Base-by-base conservation (phyloP, 2,888 invertebrate genomes). In the Drosophila fulvimacula region DNA sequence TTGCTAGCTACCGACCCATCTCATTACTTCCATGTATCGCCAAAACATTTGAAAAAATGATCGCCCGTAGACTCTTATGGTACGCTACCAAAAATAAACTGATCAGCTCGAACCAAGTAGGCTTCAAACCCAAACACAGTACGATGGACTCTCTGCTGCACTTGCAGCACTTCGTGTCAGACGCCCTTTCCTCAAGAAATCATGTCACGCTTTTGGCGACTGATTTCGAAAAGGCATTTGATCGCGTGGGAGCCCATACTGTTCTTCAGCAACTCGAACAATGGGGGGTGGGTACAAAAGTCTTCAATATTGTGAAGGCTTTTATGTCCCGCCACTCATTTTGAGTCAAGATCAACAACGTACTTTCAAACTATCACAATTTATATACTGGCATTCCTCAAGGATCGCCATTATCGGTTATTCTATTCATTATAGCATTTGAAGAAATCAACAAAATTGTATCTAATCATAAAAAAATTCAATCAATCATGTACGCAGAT, bases 351-450 rank as follows among this genome's bases (percentile, higher is more conserved):
- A 48, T 63, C 21, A 58, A 59, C 34, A 67, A 62, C n/a, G 38
- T 49, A 9, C 24, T 53, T 21, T 57, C 59, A 13, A 69, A 55
- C 32, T 24, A 48, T 17, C 48, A 61, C 17, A 48, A 53, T 36
- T 38, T 56, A n/a, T 38, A 61, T 21, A 57, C 48, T 36, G 36
- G 56, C 11, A 69, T 69, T n/a, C 60, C 58, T 19, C 58, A 63
- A 34, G 71, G 57, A 21, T 69, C 57, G 11, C 39, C 64, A 21
- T 46, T 68, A 21, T 68, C 55, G 7, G 59, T 68, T 11, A 58
- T 65, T 3, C 10, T 69, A 39, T 59, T 69, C 38, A 68, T 52
- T 27, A 59, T 59, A 24, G 65, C 59, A 17, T 59, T 69, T 44
- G 56, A 67, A 61, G 15, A 56, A 52, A 48, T 42, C 27, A 55